These are phyloP conservation scores for Psittacula derbiana DNA, from an alignment of 2,797 vertebrate genomes.

Conservation along the genomic window DNA sequence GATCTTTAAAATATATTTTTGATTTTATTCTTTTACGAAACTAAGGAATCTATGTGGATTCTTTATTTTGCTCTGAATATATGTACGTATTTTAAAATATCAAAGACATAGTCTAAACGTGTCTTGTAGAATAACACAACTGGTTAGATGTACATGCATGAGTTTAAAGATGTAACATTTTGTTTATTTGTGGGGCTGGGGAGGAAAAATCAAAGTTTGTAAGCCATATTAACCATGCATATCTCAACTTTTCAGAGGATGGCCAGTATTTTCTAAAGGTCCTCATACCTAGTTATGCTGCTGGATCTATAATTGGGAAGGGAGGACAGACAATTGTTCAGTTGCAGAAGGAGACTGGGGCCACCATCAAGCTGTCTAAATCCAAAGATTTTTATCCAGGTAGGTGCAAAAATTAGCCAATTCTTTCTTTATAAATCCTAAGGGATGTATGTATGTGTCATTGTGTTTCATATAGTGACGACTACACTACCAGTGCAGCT, in stretches of 20 bases:
- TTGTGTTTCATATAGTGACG: constrained; percentile 31
- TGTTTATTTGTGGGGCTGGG: constrained; percentile 53
- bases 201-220: constrained; percentile 26
- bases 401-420: constrained; percentile 76
- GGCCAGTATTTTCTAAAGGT: constrained; percentile 90
- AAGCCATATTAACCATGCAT: constrained; percentile 70
- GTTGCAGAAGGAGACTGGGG: constrained; percentile 88
- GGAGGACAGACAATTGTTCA: constrained; percentile 89
- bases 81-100: constrained; percentile 1
- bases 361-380: constrained; percentile 89
- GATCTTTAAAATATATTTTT: constrained; percentile 56
- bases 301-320: constrained; percentile 90
- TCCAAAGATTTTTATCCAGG: constrained; percentile 91
- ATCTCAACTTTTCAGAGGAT: constrained; percentile 84
- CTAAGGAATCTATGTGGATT: constrained; percentile 28
- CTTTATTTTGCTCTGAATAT: constrained; percentile 36
- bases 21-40: constrained; percentile 53
- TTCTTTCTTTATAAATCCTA: constrained; percentile 60
- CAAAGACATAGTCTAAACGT: constrained; percentile 15
- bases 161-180: constrained; percentile 16
- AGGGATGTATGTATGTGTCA: constrained; percentile 18
- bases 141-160: constrained; percentile 46
- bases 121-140: constrained; percentile 45
- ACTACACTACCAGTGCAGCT: constrained; percentile 23
- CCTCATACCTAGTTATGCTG: constrained; percentile 90